Conservation (phyloP, 1,140 invertebrate genomes). For the Saxidomus purpurata region DNA sequence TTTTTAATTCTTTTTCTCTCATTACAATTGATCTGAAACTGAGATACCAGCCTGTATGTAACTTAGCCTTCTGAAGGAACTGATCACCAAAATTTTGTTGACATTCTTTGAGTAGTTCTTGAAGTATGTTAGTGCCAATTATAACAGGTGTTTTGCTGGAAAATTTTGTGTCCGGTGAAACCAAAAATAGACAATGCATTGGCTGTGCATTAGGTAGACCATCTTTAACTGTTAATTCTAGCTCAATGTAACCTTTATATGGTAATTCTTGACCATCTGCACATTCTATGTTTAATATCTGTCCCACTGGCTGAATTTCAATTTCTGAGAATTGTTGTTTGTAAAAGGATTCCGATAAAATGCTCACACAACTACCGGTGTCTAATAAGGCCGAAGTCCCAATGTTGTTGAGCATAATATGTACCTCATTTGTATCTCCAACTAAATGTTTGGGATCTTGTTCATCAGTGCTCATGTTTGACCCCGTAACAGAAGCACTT, state of each 20-base stretch:
- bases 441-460: constrained; percentile 3
- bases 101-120: constrained; percentile 12
- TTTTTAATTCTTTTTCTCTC: neutral
- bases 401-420: neutral
- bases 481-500: constrained; percentile 42
- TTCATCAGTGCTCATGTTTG: neutral
- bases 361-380: constrained; percentile 50
- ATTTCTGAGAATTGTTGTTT: constrained; percentile 21
- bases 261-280: constrained; percentile 34
- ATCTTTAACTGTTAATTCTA: neutral
- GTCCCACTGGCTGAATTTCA: neutral
- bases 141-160: constrained; percentile 4
- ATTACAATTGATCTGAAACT: constrained; percentile 2
- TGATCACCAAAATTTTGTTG: constrained; percentile 44
- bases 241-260: constrained; percentile 30
- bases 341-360: constrained; percentile 40
- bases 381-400: neutral
- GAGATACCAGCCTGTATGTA: constrained; percentile 22
- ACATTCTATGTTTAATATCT: constrained; percentile 50
- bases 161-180: constrained; percentile 48
- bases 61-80: constrained; percentile 59
- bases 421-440: constrained; percentile 29
- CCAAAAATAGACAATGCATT: constrained; percentile 3
- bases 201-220: neutral
- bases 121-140: constrained; percentile 9